Conservation (phyloP, 2,888 invertebrate species). For the Cheilosia pagana region DNA sequence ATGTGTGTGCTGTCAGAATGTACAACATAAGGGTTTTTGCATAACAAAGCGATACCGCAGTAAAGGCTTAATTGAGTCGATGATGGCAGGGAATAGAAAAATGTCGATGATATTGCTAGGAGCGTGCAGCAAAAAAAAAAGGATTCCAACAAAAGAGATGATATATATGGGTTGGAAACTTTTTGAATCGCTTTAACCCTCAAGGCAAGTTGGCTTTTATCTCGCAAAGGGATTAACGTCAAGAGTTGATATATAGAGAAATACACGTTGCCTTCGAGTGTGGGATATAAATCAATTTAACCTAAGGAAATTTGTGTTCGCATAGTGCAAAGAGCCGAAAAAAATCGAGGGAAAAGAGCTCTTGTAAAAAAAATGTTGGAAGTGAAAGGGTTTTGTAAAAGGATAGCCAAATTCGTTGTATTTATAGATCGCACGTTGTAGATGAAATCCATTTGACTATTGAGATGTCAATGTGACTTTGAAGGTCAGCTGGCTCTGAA, state of each 20-base stretch:
- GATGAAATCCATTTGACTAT: too few species aligned
- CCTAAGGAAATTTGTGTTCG: slow-evolving; percentile 19
- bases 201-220: slow-evolving; percentile 22
- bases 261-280: slow-evolving; percentile 2
- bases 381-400: background rate
- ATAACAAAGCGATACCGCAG: slow-evolving; percentile 60
- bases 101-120: slow-evolving; percentile 16
- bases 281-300: slow-evolving; percentile 39
- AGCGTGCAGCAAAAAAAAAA: background rate
- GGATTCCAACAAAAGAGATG: slow-evolving; percentile 14
- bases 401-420: slow-evolving; percentile 48
- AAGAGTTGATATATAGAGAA: slow-evolving; percentile 51
- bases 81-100: slow-evolving; percentile 13
- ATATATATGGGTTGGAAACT: slow-evolving; percentile 35
- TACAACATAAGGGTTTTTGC: slow-evolving; percentile 9
- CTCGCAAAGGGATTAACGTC: slow-evolving; percentile 39
- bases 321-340: slow-evolving; percentile 4
- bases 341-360: slow-evolving; percentile 21
- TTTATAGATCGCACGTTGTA: background rate
- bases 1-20: background rate
- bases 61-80: slow-evolving; percentile 66
- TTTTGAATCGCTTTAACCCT: slow-evolving; percentile 27
- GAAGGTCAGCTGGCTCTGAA: too few species aligned
- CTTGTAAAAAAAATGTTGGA: background rate
- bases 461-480: too few species aligned